Evolutionary conservation across 2,888 invertebrate genomes (phyloP), one percentile per base, ranked within the genome.

Genomic region (Eupithecia tripunctaria): DNA sequence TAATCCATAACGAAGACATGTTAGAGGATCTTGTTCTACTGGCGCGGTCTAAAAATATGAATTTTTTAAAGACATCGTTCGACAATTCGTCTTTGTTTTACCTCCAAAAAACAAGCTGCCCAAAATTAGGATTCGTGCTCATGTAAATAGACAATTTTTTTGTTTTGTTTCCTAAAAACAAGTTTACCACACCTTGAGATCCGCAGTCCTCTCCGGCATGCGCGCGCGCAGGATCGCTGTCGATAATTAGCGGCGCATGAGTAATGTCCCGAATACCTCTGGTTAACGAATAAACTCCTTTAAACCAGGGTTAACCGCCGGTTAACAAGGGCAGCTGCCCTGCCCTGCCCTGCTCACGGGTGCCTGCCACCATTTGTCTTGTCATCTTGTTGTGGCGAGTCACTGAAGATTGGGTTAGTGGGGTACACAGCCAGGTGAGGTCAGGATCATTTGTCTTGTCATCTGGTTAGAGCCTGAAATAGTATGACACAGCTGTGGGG

Each of bases 201-300:
- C 38, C 51, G 47, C 64, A 60, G 51, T 56, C 68, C 66, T 27
- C 38, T 27, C 32, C 67, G 25, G 82, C 86, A 79, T 85, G 86
- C 82, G 84, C 47, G 4, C 79, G 82, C 64, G 38, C 64, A 73
- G 64, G 68, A 47, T 70, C 69, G 66, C 73, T 84, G 86, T 82
- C 86, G 87, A 88, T 89, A 92, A 93, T 93, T 92, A 92, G 92
- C 84, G 75, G 75, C 77, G 75, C 84, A 82, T 91, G 92, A 93
- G 84, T 90, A 87, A 92, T 90, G 88, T 85, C 80, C 77, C 64
- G 84, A 84, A 86, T 84, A 83, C 83, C 86, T 84, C 87, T 82
- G 81, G 83, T 56, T 56, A 56, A 56, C 25, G 56, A 56, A 56
- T 21, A 83, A 86, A 84, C 88, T 83, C 79, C 85, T 82, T 84